Evolutionary conservation across 2,797 vertebrate genomes (phyloP).

Genomic region (Chiloscyllium punctatum): DNA sequence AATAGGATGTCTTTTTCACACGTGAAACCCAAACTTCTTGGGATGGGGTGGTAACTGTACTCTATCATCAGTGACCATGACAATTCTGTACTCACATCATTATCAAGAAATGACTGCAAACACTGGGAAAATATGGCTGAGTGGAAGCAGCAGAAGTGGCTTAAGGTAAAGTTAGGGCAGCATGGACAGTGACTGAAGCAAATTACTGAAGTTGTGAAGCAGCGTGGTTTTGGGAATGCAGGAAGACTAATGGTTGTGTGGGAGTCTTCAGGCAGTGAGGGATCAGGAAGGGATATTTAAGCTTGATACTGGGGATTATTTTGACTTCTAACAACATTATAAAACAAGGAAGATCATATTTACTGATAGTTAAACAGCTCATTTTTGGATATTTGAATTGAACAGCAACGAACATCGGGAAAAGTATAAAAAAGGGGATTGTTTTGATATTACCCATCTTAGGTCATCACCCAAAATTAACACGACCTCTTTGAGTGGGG

Average conservation of each 20-base stretch:
- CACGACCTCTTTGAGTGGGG: background rate
- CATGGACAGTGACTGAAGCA: background rate
- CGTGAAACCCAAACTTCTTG: background rate
- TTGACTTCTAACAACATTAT: background rate
- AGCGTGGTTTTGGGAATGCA: background rate
- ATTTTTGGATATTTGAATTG: background rate
- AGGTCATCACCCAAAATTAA: background rate
- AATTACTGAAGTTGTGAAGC: background rate
- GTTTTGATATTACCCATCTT: background rate
- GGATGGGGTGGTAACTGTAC: background rate
- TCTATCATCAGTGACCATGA: background rate
- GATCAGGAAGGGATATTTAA: background rate
- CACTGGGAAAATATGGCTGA: background rate
- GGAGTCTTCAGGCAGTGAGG: background rate
- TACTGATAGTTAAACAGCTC: background rate
- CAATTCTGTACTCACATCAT: background rate
- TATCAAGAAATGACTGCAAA: background rate
- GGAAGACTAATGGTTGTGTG: background rate
- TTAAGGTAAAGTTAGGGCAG: background rate
- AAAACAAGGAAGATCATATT: background rate
- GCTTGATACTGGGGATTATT: background rate
- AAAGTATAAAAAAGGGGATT: background rate
- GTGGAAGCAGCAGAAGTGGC: background rate
- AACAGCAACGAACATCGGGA: background rate
- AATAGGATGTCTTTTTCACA: background rate